Evolutionary conservation across 2,113 vertebrate genomes (phyloP), one percentile per base, ranked within the genome.

Genomic region (Picathartes gymnocephalus): DNA sequence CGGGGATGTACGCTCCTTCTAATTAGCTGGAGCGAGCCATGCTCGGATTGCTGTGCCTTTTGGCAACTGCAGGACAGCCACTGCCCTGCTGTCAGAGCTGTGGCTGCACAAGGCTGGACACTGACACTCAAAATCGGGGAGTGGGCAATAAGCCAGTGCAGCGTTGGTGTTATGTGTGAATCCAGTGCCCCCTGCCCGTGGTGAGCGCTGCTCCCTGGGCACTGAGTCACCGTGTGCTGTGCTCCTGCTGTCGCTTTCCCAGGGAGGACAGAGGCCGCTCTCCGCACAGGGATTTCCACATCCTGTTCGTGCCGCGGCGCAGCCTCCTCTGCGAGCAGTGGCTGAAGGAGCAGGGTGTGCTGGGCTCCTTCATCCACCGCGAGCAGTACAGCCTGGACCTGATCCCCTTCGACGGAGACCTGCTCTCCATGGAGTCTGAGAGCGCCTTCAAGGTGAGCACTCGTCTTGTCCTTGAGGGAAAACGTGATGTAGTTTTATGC

Each of bases 351-450:
- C 98, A 99, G 92, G 99, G 99, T 0, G 99, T 99, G 57, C 93
- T 99, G 91, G 98, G 98, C 40, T 99, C 99, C 42, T 99, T 99
- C 89, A 98, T 98, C 92, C 99, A 99, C 81, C 98, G 99, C 1
- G 99, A 99, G 23, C 99, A 99, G 93, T 99, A 99, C 90, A 99
- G 99, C 89, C 98, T 99, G 44, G 99, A 99, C 91, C 95, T 99
- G 66, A 99, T 99, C 62, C 99, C 99, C 9, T 99, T 99, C 11
- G 99, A 99, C 1, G 98, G 99, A 18, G 99, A 99, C 91, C 98
- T 99, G 86, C 98, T 99, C 24, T 99, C 99, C 94, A 99, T 99
- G 99, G 99, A 99, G 84, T 99, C 99, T 0, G 99, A 99, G 93
- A 98, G 98, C 6, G 98, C 99, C 0, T 99, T 99, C 95, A 99